Conservation (phyloP, 2,113 vertebrate genomes). For the Bubo scandiacus region DNA sequence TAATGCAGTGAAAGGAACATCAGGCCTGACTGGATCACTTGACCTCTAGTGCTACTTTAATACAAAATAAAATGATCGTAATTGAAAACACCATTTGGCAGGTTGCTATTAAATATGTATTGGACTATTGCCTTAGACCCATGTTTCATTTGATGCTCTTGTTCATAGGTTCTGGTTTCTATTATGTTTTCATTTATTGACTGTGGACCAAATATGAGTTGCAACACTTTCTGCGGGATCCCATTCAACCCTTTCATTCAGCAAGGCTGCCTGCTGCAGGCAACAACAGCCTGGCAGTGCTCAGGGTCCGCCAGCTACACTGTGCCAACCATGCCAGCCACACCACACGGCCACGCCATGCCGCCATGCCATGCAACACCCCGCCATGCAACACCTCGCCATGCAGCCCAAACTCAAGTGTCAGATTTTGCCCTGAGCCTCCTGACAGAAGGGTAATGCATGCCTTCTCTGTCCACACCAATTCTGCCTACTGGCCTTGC, state of each 20-base stretch:
- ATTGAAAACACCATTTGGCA: slow-evolving; percentile 27
- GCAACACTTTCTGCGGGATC: background rate
- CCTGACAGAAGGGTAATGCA: accelerated
- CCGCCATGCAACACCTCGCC: background rate
- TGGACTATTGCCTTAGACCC: slow-evolving; percentile 3
- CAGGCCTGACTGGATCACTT: background rate
- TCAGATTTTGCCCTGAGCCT: background rate
- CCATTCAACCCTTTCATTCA: background rate
- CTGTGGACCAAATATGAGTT: background rate
- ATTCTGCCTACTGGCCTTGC: accelerated
- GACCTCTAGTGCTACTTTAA: background rate
- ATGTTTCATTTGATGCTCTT: background rate
- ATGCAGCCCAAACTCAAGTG: background rate
- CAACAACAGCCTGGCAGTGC: accelerated
- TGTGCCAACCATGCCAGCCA: too few species aligned
- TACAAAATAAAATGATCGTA: background rate
- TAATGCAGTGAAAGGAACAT: background rate
- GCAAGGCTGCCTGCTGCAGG: background rate
- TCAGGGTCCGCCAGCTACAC: background rate
- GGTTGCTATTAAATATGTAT: background rate
- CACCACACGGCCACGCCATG: background rate
- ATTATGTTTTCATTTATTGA: slow-evolving; percentile 3
- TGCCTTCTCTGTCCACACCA: accelerated
- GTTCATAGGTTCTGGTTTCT: slow-evolving; percentile 41
- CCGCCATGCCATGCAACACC: background rate